Evolutionary conservation across 1,140 invertebrate species (phyloP).

Genomic region (Cryptotermes secundus): DNA sequence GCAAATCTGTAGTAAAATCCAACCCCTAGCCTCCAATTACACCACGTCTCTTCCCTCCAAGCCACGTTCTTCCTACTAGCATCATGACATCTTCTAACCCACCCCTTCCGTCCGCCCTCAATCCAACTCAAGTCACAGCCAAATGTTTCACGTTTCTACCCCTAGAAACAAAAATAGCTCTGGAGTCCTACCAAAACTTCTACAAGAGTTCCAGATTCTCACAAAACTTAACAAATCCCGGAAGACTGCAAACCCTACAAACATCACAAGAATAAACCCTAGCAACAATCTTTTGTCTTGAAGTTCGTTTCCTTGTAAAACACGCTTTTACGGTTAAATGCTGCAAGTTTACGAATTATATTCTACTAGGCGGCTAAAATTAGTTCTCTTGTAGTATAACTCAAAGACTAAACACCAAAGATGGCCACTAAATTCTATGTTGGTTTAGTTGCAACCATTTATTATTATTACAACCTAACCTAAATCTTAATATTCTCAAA

Average conservation of each 20-base stretch:
- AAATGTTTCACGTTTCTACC: conserved; percentile 19
- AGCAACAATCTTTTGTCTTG: neutral
- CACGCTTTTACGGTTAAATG: too few relatives aligned
- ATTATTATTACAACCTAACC: too few relatives aligned
- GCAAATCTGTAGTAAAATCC: neutral
- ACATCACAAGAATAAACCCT: neutral
- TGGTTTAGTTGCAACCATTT: too few relatives aligned
- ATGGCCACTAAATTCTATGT: too few relatives aligned
- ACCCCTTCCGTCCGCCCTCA: neutral
- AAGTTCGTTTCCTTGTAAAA: too few relatives aligned
- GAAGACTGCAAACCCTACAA: neutral
- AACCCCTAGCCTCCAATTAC: neutral
- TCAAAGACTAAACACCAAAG: too few relatives aligned
- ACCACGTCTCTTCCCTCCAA: neutral
- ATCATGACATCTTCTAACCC: neutral
- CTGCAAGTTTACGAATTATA: too few relatives aligned
- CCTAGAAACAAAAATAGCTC: neutral
- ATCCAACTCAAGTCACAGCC: neutral
- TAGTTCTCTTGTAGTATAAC: too few relatives aligned
- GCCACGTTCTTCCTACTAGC: neutral
- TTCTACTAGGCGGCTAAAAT: too few relatives aligned
- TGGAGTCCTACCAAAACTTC: neutral
- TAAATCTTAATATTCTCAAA: too few relatives aligned
- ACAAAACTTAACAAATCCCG: neutral
- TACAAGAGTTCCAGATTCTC: neutral